Conservation (phyloP, 2,113 vertebrate genomes). For the Thermophis baileyi region DNA sequence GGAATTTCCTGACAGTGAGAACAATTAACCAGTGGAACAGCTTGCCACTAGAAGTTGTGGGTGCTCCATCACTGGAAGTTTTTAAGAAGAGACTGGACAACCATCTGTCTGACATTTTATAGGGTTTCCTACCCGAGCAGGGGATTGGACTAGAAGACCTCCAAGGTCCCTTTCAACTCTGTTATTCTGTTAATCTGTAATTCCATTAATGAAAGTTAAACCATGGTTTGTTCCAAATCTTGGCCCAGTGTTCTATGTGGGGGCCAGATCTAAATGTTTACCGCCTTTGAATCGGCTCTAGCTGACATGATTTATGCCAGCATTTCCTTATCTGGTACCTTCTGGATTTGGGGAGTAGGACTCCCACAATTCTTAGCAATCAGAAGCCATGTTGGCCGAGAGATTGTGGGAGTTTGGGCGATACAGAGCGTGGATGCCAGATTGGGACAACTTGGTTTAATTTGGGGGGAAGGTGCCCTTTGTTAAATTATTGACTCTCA, state of each 20-base stretch:
- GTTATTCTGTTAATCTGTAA: no score
- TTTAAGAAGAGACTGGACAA: background rate
- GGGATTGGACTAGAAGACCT: background rate
- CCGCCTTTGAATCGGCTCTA: background rate
- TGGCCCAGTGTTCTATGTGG: background rate
- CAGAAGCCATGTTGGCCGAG: background rate
- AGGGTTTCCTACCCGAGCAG: background rate
- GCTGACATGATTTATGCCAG: background rate
- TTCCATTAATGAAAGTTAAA: background rate
- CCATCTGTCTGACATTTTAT: background rate
- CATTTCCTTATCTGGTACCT: background rate
- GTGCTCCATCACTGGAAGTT: background rate
- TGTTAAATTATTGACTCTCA: background rate
- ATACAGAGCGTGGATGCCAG: background rate
- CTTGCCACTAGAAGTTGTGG: background rate
- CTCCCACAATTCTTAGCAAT: background rate
- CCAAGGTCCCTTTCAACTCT: background rate
- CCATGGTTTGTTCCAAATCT: background rate
- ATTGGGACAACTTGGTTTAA: background rate
- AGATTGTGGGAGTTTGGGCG: background rate
- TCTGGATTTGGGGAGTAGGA: background rate
- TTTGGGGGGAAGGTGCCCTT: background rate
- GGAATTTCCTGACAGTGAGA: background rate
- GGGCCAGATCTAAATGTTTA: background rate
- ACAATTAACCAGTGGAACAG: background rate